These are phyloP conservation scores for Buphagus erythrorhynchus DNA, from an alignment of 2,797 vertebrate genomes.

Conservation along the genomic window DNA sequence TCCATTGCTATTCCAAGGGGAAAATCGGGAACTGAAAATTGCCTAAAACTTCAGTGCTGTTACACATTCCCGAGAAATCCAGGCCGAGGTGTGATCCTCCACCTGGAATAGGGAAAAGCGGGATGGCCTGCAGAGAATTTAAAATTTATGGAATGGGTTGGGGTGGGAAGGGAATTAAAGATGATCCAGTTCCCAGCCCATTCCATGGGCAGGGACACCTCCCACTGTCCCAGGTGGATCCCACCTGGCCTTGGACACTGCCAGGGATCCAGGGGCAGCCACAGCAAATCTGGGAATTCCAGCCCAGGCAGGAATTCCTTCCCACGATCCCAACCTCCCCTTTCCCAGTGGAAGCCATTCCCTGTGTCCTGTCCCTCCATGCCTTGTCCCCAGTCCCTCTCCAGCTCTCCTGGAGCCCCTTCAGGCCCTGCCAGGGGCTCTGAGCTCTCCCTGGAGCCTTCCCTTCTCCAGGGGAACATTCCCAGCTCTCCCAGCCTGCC, in stretches of 20 bases:
- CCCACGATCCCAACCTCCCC: neutral
- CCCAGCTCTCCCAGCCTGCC: neutral
- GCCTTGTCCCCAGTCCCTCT: neutral
- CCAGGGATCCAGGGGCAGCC: neutral
- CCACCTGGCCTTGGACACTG: accelerated
- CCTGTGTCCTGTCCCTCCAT: neutral
- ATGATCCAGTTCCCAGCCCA: neutral
- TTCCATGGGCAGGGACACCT: accelerated
- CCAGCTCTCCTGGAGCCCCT: neutral
- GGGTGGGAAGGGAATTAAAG: too few relatives aligned
- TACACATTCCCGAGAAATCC: neutral
- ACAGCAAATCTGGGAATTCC: neutral
- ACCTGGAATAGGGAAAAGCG: neutral
- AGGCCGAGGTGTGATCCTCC: neutral
- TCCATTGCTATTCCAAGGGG: neutral
- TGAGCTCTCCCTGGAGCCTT: accelerated
- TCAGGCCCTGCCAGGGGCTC: neutral
- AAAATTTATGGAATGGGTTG: neutral
- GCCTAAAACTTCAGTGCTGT: accelerated
- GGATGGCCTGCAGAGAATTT: neutral
- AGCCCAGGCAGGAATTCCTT: neutral
- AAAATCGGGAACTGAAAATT: neutral
- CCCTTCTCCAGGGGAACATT: neutral
- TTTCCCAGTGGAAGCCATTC: neutral
- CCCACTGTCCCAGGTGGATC: accelerated